A percentile compares a stretch with the other conserved stretches of the same genome.
Evolutionary conservation across 2,797 vertebrate species (phyloP).

Genomic region (Bovichtus diacanthus): DNA sequence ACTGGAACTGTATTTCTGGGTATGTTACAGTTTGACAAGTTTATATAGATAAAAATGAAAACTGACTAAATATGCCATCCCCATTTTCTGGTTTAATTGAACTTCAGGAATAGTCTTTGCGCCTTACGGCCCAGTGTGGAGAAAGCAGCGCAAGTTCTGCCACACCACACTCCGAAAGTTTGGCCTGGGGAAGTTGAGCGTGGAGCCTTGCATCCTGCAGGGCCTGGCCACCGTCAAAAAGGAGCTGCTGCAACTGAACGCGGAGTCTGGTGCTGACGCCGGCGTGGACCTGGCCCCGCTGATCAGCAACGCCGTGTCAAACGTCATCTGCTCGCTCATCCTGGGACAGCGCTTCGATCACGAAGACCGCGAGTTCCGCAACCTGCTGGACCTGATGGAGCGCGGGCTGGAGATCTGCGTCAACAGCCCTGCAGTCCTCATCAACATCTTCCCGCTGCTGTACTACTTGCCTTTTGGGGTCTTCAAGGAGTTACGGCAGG

Average conservation of each 20-base stretch:
- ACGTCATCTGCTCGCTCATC: conserved; percentile 94
- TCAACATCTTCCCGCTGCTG: conserved; percentile 91
- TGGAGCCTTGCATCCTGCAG: conserved; percentile 92
- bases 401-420: conserved; percentile 89
- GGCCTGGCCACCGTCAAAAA: conserved; percentile 89
- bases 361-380: conserved; percentile 88
- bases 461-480: conserved; percentile 93
- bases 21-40: not conserved
- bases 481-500: conserved; percentile 90
- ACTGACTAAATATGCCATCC: not conserved
- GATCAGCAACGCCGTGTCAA: conserved; percentile 91
- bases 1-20: not conserved
- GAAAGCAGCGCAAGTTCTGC: conserved; percentile 93
- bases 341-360: conserved; percentile 92
- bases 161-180: conserved; percentile 91
- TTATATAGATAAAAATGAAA: not conserved
- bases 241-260: conserved; percentile 86
- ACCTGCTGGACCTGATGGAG: conserved; percentile 89
- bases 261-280: conserved; percentile 36
- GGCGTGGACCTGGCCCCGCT: conserved; percentile 86
- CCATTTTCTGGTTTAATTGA: conserved; percentile 6
- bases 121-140: conserved; percentile 92
- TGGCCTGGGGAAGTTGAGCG: conserved; percentile 91
- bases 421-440: conserved; percentile 88
- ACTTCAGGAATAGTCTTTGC: conserved; percentile 94